These are phyloP conservation scores for Lepidocolaptes lacrymiger DNA, from an alignment of 2,797 vertebrate genomes.

Conservation along the genomic window DNA sequence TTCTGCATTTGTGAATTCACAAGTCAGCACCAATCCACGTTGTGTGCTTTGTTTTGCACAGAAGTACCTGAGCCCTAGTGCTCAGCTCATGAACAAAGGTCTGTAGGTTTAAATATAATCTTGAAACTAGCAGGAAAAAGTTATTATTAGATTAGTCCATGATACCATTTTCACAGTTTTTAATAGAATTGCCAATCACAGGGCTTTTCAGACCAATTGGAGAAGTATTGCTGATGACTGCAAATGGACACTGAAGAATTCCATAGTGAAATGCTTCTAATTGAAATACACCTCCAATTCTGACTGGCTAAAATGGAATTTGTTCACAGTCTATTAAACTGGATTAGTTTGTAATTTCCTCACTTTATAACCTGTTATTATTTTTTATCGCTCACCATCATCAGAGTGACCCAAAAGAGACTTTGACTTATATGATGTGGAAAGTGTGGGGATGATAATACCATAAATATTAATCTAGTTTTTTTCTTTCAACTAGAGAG, in stretches of 20 bases:
- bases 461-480: background rate
- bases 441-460: background rate
- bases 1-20: background rate
- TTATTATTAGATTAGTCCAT: background rate
- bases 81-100: background rate
- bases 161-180: background rate
- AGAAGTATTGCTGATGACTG: background rate
- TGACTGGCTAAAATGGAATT: background rate
- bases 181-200: background rate
- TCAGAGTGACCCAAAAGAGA: background rate
- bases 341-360: background rate
- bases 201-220: background rate
- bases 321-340: background rate
- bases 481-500: background rate
- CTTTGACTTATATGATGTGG: background rate
- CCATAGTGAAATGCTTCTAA: background rate
- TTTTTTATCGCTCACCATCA: background rate
- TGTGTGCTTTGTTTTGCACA: background rate
- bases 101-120: background rate
- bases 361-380: constrained; percentile 25
- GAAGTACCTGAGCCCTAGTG: background rate
- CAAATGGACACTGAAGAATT: background rate
- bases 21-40: background rate
- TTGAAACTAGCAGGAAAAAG: background rate
- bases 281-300: background rate